These are phyloP conservation scores for Axis porcinus DNA, from an alignment of 2,113 vertebrate genomes.

Conservation along the genomic window DNA sequence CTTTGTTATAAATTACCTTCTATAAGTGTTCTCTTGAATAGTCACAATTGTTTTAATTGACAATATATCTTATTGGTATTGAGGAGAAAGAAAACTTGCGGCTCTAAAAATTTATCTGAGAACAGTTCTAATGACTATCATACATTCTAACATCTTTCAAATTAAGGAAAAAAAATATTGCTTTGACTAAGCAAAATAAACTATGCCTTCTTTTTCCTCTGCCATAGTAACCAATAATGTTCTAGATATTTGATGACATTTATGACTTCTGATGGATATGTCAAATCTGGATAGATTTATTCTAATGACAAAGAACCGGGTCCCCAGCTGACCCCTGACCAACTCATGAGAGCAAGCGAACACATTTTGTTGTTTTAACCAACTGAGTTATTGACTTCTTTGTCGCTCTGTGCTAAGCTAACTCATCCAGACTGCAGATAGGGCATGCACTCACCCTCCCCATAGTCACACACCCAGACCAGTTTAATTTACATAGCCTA, in stretches of 20 bases:
- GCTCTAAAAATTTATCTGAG: background rate
- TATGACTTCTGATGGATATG: background rate
- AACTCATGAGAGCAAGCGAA: background rate
- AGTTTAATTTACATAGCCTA: background rate
- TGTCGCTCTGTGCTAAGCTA: background rate
- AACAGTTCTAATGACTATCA: background rate
- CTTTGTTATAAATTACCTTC: background rate
- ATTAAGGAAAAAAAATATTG: background rate
- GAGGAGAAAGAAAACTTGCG: background rate
- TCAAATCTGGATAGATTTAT: background rate
- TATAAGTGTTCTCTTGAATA: background rate
- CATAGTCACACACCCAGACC: background rate
- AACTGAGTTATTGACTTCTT: background rate
- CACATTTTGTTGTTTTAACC: background rate
- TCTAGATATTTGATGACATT: background rate
- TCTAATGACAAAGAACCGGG: background rate
- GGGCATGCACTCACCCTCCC: background rate
- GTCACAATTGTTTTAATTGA: background rate
- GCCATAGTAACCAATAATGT: background rate
- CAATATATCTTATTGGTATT: background rate
- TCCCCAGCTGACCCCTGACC: background rate
- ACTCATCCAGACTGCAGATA: background rate
- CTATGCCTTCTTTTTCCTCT: background rate
- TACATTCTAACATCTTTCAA: background rate
- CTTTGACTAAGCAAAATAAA: background rate